Conservation (phyloP, 2,888 invertebrate genomes). For the Oscheius sp. region DNA sequence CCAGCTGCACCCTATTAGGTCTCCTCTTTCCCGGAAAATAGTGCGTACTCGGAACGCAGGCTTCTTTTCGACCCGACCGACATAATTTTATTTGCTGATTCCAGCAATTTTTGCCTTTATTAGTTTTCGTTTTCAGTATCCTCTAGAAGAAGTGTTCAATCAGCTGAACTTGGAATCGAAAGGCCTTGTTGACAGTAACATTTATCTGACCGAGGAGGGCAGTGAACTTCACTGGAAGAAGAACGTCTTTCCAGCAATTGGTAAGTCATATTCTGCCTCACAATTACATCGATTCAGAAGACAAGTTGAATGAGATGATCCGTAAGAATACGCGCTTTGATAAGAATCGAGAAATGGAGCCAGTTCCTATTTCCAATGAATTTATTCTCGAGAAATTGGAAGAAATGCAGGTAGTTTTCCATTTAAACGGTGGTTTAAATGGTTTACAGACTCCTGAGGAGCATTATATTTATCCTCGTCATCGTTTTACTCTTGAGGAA, state of each 20-base stretch:
- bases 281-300: conserved; percentile 2
- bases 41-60: too few species aligned
- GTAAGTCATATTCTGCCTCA: background rate
- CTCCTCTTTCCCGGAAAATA: too few species aligned
- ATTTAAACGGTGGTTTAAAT: background rate
- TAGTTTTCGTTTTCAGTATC: conserved; percentile 23
- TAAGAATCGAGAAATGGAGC: conserved; percentile 28
- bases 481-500: background rate
- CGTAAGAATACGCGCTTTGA: conserved; percentile 10
- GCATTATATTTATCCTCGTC: conserved; percentile 3
- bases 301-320: conserved; percentile 14
- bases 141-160: conserved; percentile 5
- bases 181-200: conserved; percentile 11
- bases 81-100: too few species aligned
- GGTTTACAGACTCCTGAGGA: background rate
- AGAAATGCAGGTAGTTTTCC: conserved; percentile 24
- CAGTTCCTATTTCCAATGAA: conserved; percentile 31
- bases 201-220: conserved; percentile 38
- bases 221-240: conserved; percentile 37
- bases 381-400: conserved; percentile 28
- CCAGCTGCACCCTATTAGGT: too few species aligned
- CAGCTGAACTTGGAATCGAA: conserved; percentile 30
- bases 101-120: too few species aligned
- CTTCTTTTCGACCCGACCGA: too few species aligned
- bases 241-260: conserved; percentile 35